Percentiles rank a stretch among this genome's conserved stretches.
Evolutionary conservation across 2,113 vertebrate genomes (phyloP).

Genomic region (Pionites leucogaster): DNA sequence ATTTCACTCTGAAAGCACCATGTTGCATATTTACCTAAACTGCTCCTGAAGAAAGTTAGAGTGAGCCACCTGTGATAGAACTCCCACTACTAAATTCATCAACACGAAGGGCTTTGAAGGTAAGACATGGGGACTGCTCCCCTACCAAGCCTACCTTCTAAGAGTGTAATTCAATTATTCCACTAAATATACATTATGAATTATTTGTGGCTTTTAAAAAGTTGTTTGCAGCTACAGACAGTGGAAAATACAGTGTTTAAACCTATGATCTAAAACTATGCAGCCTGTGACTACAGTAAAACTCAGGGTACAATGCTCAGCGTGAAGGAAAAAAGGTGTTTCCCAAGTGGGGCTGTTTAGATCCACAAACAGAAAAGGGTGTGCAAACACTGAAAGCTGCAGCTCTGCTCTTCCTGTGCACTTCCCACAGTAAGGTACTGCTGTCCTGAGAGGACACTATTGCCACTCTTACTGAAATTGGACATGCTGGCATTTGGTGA

Average conservation of each 20-base stretch:
- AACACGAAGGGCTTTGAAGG: background rate
- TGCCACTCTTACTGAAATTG: background rate
- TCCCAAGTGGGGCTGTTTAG: background rate
- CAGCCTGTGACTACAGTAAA: background rate
- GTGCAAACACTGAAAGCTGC: background rate
- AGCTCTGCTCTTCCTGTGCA: background rate
- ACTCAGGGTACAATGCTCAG: background rate
- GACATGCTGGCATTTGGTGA: background rate
- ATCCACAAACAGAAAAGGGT: background rate
- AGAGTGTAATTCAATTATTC: background rate
- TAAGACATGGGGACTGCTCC: background rate
- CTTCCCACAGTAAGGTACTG: fast-evolving
- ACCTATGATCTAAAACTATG: background rate
- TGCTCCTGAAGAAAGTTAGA: background rate
- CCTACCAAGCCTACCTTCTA: background rate
- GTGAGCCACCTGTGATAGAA: background rate
- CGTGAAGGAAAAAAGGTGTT: background rate
- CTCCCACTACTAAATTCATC: background rate
- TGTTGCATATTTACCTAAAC: fast-evolving
- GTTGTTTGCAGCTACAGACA: background rate
- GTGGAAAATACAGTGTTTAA: background rate
- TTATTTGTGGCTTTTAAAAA: background rate
- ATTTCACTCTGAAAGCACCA: background rate
- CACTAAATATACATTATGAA: background rate
- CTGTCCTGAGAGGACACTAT: background rate